These are phyloP conservation scores for Actinia tenebrosa DNA, from an alignment of 64 coral and sea anemone species.

Conservation along the genomic window DNA sequence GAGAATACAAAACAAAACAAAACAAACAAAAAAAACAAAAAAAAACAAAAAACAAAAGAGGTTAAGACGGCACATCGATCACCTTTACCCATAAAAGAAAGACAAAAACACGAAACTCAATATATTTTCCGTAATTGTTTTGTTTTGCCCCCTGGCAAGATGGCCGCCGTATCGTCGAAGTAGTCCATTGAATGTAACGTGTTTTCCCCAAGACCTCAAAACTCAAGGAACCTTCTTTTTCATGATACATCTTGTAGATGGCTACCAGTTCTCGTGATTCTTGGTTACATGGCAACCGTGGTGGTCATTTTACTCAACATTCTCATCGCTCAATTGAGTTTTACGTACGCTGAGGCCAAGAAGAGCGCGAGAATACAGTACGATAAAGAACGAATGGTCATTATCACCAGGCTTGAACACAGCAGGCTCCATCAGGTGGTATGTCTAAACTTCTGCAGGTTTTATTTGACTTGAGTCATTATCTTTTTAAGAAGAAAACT, in stretches of 20 bases:
- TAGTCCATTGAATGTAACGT: too few relatives aligned
- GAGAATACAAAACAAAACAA: too few relatives aligned
- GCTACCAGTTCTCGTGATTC: constrained; percentile 39
- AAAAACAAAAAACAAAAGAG: too few relatives aligned
- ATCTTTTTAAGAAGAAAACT: too few relatives aligned
- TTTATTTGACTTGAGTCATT: too few relatives aligned
- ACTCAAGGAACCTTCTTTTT: not conserved
- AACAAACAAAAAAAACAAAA: too few relatives aligned
- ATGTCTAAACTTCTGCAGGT: not conserved
- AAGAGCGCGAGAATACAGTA: constrained; percentile 56
- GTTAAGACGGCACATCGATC: too few relatives aligned
- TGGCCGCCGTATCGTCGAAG: too few relatives aligned
- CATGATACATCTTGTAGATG: constrained; percentile 21
- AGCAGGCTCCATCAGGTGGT: constrained; percentile 51
- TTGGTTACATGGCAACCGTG: constrained; percentile 46
- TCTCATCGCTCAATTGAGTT: constrained; percentile 54
- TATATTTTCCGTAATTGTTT: too few relatives aligned
- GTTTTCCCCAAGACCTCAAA: not conserved
- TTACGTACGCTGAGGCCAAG: constrained; percentile 45
- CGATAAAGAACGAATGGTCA: constrained; percentile 60
- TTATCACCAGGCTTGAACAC: constrained; percentile 57
- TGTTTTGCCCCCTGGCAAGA: too few relatives aligned
- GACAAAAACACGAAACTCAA: too few relatives aligned
- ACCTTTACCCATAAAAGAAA: too few relatives aligned
- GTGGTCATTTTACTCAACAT: constrained; percentile 57